Conservation (phyloP, 1,140 invertebrate species). For the Ips typographus region DNA sequence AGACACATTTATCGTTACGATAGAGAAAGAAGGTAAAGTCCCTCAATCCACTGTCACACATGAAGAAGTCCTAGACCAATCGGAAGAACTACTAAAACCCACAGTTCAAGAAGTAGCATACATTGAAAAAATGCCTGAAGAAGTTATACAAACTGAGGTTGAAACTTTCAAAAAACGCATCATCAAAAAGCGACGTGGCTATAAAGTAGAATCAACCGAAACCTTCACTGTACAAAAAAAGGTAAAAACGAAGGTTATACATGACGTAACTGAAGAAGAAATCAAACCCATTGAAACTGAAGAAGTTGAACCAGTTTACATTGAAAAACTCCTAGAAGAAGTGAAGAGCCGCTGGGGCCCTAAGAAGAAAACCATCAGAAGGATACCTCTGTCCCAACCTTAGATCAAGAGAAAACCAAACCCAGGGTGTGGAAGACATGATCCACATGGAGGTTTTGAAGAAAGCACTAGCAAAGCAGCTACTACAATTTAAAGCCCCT, state of each 20-base stretch:
- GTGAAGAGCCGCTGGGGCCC: slow-evolving; percentile 45
- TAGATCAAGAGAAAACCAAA: slow-evolving; percentile 40
- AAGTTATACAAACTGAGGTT: slow-evolving; percentile 47
- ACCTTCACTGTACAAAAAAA: slow-evolving; percentile 55
- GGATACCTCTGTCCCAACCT: slow-evolving; percentile 37
- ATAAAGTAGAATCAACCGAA: slow-evolving; percentile 54
- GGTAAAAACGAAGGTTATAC: slow-evolving; percentile 54
- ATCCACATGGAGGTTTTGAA: slow-evolving; percentile 41
- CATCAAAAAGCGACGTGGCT: slow-evolving; percentile 49
- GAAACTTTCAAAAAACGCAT: slow-evolving; percentile 49
- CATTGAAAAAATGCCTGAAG: slow-evolving; percentile 48
- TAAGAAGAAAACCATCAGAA: slow-evolving; percentile 52
- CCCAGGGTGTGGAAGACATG: slow-evolving; percentile 30
- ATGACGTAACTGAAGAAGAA: slow-evolving; percentile 48
- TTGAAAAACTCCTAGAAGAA: slow-evolving; percentile 48
- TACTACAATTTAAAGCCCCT: slow-evolving; percentile 48
- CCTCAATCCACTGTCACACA: slow-evolving; percentile 49
- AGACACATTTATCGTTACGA: slow-evolving; percentile 45
- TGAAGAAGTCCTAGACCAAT: slow-evolving; percentile 38
- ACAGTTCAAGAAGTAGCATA: slow-evolving; percentile 19
- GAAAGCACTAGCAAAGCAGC: slow-evolving; percentile 43
- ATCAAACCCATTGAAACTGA: slow-evolving; percentile 31
- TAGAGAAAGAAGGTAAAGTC: slow-evolving; percentile 49
- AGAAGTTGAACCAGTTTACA: slow-evolving; percentile 40
- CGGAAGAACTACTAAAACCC: slow-evolving; percentile 15